Evolutionary conservation across 2,797 vertebrate genomes (phyloP), one percentile per base, ranked within the genome.

Genomic region (Semotilus atromaculatus): DNA sequence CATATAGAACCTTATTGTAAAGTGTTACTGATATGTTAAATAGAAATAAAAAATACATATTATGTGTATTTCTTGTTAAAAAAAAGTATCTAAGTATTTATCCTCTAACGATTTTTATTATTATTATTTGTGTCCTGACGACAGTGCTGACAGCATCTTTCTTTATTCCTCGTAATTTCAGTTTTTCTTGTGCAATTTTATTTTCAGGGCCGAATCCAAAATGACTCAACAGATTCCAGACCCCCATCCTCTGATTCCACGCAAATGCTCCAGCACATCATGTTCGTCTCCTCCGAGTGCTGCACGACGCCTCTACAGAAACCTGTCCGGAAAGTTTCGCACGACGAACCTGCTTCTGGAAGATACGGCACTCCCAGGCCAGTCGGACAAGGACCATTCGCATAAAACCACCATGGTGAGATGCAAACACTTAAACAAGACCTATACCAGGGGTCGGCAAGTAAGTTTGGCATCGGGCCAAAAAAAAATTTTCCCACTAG

Each of bases 291-390:
- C 97, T 0, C 97, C 97, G 0, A 97, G 96, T 0, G 97, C 97
- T 0, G 97, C 97, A 60, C 97, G 97, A 83, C 95, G 97, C 78
- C 96, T 98, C 6, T 98, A 98, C 93, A 95, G 97, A 86, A 98
- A 98, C 94, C 95, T 98, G 86, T 98, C 97, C 0, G 97, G 97
- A 90, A 98, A 98, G 90, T 98, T 98, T 94, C 96, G 97, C 0
- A 96, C 96, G 80, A 95, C 96, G 90, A 95, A 95, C 90, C 93
- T 95, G 0, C 93, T 95, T 72, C 93, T 96, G 3, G 97, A 97
- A 0, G 96, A 97, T 92, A 91, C 93, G 74, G 91, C 94, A 89
- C 93, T 95, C 91, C 93, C 90, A 0, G 95, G 93, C 64, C 93
- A 95, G 70, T 94, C 93, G 0, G 97, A 97, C 90, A 97, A 97